Base-by-base conservation (phyloP, 2,113 vertebrate species). In the Protobothrops flavoviridis region DNA sequence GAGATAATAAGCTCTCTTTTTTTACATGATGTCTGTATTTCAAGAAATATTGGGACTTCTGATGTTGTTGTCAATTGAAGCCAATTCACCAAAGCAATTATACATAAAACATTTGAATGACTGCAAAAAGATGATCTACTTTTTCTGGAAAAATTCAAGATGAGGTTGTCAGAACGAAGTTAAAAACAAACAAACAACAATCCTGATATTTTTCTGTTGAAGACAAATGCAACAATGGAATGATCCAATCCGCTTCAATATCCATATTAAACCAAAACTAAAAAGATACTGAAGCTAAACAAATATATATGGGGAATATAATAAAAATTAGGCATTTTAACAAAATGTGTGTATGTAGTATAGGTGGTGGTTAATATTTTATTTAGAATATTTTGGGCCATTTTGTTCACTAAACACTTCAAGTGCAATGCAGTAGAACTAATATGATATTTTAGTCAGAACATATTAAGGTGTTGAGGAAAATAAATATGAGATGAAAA, bases 1-100 rank as follows among this genome's bases (percentile, higher is more conserved):
- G 99, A 98, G 50, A 93, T 94, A 94, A 89, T 86, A 94, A 9
- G 6, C n/a, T 89, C 94, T 94, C n/a, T 95, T 95, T 95, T 94
- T 88, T 95, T 93, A 81, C 53, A 93, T 74, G 0, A 61, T 87
- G 57, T 3, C 56, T 21, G 59, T 97, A 52, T 96, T 95, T 52
- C 88, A 94, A 91, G 91, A 93, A 64, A 92, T 10, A 0, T 0
- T 45, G 3, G 17, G 90, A 33, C 88, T 95, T 94, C 74, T 50
- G 61, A 91, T 15, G 10, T 0, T 20, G 23, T 9, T 21, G 17
- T 55, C 93, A 64, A 69, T 85, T 52, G 50, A 52, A 88, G 94
- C 95, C 92, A 5, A 91, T 94, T 96, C 26, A 52, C 91, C 95
- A 92, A 93, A 95, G 87, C 43, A 93, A 90, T 81, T 90, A 93